phyloP scores from a whole-genome alignment of 2,888 invertebrate species.

The Dastarcus helophoroides region DNA sequence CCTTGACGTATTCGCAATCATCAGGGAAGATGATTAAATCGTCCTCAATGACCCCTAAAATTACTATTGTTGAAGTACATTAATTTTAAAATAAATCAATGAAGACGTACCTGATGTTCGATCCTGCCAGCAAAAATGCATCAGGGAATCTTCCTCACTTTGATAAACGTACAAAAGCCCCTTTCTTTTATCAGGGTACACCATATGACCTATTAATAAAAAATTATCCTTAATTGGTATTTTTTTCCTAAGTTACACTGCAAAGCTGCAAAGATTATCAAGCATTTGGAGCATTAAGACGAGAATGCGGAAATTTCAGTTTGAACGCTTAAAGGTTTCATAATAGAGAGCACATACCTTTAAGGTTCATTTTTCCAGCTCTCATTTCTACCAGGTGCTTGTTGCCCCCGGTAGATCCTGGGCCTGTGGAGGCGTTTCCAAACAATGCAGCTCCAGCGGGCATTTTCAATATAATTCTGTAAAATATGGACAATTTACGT shows the following conservation, averaged over 20 bases:
- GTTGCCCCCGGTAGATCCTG: constrained; percentile 69
- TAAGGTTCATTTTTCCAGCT: constrained; percentile 92
- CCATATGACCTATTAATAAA: constrained; percentile 52
- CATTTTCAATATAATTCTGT: constrained; percentile 41
- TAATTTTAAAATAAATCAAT: constrained; percentile 2
- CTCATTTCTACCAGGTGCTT: constrained; percentile 91
- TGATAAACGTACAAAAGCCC: constrained; percentile 92
- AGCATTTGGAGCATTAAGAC: no score
- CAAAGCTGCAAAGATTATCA: no score
- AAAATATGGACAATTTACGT: no score
- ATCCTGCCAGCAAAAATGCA: constrained; percentile 99
- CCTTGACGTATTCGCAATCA: constrained; percentile 92
- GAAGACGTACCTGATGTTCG: constrained; percentile 50
- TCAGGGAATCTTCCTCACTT: constrained; percentile 90
- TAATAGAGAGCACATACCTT: constrained; percentile 50
- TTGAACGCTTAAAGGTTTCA: no score
- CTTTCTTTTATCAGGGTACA: constrained; percentile 88
- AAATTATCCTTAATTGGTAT: no score
- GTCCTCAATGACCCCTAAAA: constrained; percentile 77
- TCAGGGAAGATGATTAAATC: constrained; percentile 98
- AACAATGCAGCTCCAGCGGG: constrained; percentile 59
- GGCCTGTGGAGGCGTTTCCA: constrained; percentile 63
- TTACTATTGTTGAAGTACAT: neutral
- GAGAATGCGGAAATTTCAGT: no score
- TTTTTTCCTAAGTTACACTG: no score